These are phyloP conservation scores for Drosophila nr. perissopoda DNA, from an alignment of 2,888 invertebrate species.

Conservation along the genomic window DNA sequence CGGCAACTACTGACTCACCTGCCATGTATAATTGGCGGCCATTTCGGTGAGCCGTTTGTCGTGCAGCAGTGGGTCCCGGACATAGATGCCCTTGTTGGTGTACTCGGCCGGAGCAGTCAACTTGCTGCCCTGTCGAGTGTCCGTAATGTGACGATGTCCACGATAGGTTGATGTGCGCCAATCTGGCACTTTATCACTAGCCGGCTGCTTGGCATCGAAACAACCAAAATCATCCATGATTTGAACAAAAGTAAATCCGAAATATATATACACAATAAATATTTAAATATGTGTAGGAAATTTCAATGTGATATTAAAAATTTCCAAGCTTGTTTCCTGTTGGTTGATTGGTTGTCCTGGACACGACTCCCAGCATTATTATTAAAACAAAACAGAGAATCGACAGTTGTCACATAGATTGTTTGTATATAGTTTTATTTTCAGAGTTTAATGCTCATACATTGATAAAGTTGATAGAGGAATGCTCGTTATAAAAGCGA, in stretches of 20 bases:
- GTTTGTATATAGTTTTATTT: slow-evolving; percentile 46
- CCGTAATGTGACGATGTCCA: slow-evolving; percentile 74
- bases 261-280: slow-evolving; percentile 2
- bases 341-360: slow-evolving; percentile 33
- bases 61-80: slow-evolving; percentile 65
- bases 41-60: slow-evolving; percentile 63
- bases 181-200: slow-evolving; percentile 65
- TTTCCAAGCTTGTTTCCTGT: slow-evolving; percentile 22
- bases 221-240: slow-evolving; percentile 76
- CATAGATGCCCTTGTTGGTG: slow-evolving; percentile 59
- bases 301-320: slow-evolving; percentile 27
- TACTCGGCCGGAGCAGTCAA: slow-evolving; percentile 55
- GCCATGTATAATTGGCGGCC: slow-evolving; percentile 69
- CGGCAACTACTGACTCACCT: slow-evolving; percentile 56
- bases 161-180: slow-evolving; percentile 81
- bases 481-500: slow-evolving; percentile 71
- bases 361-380: slow-evolving; percentile 17
- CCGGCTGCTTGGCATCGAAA: slow-evolving; percentile 79
- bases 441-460: slow-evolving; percentile 60
- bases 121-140: slow-evolving; percentile 64
- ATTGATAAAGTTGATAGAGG: slow-evolving; percentile 61
- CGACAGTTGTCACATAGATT: slow-evolving; percentile 37
- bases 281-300: slow-evolving; percentile 11
- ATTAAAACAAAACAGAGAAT: background rate
- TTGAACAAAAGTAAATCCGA: slow-evolving; percentile 17